Percentiles rank a stretch among this genome's conserved stretches.
Conservation (phyloP, 2,113 vertebrate genomes). For the Cromileptes altivelis region DNA sequence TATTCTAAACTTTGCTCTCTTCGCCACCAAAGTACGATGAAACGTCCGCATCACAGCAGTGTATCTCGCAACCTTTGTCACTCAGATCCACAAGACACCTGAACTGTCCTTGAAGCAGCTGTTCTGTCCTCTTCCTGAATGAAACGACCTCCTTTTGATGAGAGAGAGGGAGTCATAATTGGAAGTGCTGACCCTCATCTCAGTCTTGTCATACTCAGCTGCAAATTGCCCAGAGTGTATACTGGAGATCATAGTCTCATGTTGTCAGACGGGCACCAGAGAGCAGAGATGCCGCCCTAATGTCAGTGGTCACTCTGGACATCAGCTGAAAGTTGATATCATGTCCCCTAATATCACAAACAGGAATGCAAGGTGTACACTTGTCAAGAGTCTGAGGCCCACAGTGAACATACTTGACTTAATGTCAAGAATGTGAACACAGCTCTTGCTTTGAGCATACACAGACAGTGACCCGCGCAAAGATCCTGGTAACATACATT, state of each 20-base stretch:
- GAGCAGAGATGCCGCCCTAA: conserved; percentile 33
- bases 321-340: conserved; percentile 44
- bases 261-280: conserved; percentile 2
- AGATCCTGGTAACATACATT: neutral
- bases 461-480: conserved; percentile 36
- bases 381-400: conserved; percentile 15
- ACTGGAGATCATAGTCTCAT: neutral
- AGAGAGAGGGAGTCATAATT: neutral
- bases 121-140: neutral
- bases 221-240: conserved; percentile 1
- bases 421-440: conserved; percentile 59
- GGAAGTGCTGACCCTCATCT: conserved; percentile 6
- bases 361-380: conserved; percentile 30
- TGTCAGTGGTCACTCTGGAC: conserved; percentile 37
- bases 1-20: neutral
- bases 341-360: conserved; percentile 42
- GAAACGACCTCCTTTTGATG: neutral
- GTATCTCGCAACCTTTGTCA: neutral
- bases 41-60: neutral
- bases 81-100: neutral
- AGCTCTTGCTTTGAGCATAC: conserved; percentile 13
- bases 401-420: conserved; percentile 34
- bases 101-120: neutral
- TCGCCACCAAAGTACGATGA: neutral
- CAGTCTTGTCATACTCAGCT: neutral